A percentile compares a stretch with the other conserved stretches of the same genome.
phyloP scores from a whole-genome alignment of 2,797 vertebrate species.

The Premnoplex brunnescens region DNA sequence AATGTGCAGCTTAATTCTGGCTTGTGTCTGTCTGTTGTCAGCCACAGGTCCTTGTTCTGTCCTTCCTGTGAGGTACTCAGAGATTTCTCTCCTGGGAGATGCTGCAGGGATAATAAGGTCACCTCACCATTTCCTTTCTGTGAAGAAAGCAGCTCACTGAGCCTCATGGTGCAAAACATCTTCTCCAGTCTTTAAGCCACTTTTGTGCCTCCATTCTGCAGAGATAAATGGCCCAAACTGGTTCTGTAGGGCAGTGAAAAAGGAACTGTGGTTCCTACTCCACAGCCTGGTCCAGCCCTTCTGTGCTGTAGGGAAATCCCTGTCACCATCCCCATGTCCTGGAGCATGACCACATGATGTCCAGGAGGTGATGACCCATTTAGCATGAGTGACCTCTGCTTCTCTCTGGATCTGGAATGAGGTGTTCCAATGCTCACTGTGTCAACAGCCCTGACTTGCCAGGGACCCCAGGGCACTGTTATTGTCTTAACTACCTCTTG shows the following conservation, averaged over 20 bases:
- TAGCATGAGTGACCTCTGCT: neutral
- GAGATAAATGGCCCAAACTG: neutral
- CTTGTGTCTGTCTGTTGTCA: neutral
- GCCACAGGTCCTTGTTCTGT: neutral
- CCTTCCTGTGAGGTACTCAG: neutral
- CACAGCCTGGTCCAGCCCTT: neutral
- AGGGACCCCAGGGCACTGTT: neutral
- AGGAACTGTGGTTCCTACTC: neutral
- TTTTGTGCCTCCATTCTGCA: neutral
- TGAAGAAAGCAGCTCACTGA: neutral
- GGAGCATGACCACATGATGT: neutral
- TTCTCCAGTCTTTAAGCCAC: neutral
- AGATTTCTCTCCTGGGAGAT: neutral
- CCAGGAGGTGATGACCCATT: neutral
- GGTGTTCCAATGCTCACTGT: neutral
- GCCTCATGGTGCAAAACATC: neutral
- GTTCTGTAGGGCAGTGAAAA: neutral
- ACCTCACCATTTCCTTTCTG: neutral
- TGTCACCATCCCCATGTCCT: neutral
- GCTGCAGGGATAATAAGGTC: neutral
- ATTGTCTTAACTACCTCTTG: neutral
- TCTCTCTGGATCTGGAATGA: neutral
- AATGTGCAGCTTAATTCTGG: neutral
- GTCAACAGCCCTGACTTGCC: neutral
- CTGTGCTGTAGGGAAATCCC: neutral